Evolutionary conservation across 1,140 invertebrate species (phyloP).

Genomic region (Cepaea nemoralis): DNA sequence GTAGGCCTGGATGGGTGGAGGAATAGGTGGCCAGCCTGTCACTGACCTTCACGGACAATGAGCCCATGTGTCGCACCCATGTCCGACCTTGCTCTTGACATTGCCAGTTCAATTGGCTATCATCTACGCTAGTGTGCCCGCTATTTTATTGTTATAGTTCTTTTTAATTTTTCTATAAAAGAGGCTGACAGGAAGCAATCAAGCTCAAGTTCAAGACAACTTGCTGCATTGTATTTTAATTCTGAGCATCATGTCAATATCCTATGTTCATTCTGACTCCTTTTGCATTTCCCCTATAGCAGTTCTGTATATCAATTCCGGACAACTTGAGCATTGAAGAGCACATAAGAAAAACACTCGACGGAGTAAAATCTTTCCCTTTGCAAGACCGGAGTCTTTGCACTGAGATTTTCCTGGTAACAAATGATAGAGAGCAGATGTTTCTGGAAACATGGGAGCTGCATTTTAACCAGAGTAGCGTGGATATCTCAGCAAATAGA

Average conservation of each 20-base stretch:
- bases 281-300: conserved; percentile 12
- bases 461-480: conserved; percentile 26
- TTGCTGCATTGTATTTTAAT: neutral
- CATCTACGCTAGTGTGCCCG: no score
- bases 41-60: no score
- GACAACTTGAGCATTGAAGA: conserved; percentile 34
- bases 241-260: neutral
- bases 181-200: neutral
- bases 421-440: conserved; percentile 40
- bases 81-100: no score
- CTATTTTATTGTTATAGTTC: no score
- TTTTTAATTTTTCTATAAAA: no score
- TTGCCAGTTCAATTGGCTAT: no score
- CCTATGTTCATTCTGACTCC: neutral
- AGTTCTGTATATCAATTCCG: conserved; percentile 26
- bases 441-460: conserved; percentile 40
- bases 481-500: conserved; percentile 32
- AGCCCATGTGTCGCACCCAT: no score
- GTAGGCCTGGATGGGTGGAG: no score
- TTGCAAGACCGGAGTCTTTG: conserved; percentile 27
- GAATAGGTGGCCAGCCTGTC: no score
- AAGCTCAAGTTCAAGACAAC: neutral
- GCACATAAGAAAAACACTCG: conserved; percentile 22
- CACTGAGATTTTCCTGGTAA: conserved; percentile 29
- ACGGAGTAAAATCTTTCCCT: conserved; percentile 32